Evolutionary conservation across 2,113 vertebrate species (phyloP).

Genomic region (Origma solitaria): DNA sequence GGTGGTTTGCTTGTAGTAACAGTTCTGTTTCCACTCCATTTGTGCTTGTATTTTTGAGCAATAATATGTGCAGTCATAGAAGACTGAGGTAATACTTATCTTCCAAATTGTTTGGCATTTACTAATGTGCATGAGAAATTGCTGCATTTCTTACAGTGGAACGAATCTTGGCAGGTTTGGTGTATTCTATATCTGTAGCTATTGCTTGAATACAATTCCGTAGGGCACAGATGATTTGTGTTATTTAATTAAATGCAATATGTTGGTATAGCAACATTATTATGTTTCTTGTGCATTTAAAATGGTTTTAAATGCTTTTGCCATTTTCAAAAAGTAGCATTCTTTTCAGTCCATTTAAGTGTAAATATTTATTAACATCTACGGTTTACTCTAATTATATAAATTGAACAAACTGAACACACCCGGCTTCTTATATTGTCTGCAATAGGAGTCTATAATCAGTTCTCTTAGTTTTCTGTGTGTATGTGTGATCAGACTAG

Average conservation of each 20-base stretch:
- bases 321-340: background rate
- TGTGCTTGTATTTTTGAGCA: background rate
- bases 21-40: background rate
- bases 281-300: background rate
- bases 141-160: background rate
- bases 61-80: background rate
- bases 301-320: background rate
- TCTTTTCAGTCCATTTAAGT: background rate
- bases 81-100: background rate
- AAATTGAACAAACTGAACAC: background rate
- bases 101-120: background rate
- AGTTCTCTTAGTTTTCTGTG: background rate
- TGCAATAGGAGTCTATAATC: background rate
- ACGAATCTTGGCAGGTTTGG: background rate
- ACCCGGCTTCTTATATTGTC: background rate
- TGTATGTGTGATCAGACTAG: background rate
- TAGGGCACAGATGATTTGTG: background rate
- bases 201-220: background rate
- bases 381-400: background rate
- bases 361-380: slow-evolving; percentile 28
- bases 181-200: background rate
- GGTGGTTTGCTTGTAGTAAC: background rate
- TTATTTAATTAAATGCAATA: background rate
- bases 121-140: background rate
- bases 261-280: background rate